These are phyloP conservation scores for Acholoe squamosa DNA, from an alignment of 2,888 invertebrate species.

Conservation along the genomic window DNA sequence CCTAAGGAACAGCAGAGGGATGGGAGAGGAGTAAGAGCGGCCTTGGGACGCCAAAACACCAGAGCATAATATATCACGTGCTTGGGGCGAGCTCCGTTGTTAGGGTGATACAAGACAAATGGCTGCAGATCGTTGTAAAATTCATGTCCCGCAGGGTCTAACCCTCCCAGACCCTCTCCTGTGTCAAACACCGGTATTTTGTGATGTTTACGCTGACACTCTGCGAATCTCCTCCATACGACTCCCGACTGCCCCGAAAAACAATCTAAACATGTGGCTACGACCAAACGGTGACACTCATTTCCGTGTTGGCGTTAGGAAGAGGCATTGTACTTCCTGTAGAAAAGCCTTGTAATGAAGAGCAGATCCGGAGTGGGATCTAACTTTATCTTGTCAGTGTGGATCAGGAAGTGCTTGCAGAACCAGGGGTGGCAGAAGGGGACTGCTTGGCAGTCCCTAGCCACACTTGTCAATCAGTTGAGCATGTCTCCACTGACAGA, in stretches of 20 bases:
- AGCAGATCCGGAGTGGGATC: background rate
- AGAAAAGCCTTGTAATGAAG: constrained; percentile 23
- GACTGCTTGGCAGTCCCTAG: background rate
- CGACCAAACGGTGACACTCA: background rate
- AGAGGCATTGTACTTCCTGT: constrained; percentile 9
- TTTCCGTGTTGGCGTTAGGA: background rate
- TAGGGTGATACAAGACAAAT: constrained; percentile 31
- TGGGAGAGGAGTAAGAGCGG: background rate
- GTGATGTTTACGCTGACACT: background rate
- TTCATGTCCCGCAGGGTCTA: background rate
- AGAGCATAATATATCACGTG: constrained; percentile 24
- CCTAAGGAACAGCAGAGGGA: background rate
- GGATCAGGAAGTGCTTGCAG: constrained; percentile 1
- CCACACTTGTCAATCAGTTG: constrained; percentile 10
- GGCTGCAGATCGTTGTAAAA: background rate
- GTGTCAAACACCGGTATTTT: background rate
- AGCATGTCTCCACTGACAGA: background rate
- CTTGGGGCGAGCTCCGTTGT: constrained; percentile 34
- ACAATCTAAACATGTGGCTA: background rate
- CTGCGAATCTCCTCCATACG: background rate
- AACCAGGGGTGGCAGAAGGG: too few relatives aligned
- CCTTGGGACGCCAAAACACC: background rate
- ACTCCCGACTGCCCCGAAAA: background rate
- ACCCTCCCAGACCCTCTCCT: background rate
- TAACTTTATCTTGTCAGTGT: constrained; percentile 14